Conservation (phyloP, 2,797 vertebrate species). For the Danio jaintianensis region DNA sequence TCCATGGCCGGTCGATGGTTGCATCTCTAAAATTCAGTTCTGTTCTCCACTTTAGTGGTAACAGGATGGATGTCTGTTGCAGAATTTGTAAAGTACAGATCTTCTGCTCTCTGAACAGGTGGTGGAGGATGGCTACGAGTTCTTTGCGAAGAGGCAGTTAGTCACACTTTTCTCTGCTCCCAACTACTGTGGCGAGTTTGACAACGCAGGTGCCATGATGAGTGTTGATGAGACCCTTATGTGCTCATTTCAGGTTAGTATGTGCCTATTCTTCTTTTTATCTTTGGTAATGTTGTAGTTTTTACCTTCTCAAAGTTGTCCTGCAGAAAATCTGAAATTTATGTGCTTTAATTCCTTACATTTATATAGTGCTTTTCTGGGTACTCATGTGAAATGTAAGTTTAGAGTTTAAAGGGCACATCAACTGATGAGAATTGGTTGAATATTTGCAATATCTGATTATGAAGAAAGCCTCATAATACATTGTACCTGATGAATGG, state of each 20-base stretch:
- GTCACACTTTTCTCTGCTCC: conserved; percentile 85
- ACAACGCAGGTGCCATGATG: conserved; percentile 87
- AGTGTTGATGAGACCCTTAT: conserved; percentile 85
- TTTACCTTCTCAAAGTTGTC: too few relatives aligned
- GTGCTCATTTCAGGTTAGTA: conserved; percentile 83
- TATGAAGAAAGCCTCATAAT: too few relatives aligned
- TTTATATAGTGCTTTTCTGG: too few relatives aligned
- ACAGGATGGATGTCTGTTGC: not conserved
- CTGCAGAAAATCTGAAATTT: not conserved
- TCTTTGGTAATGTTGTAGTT: too few relatives aligned
- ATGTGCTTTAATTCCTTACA: too few relatives aligned
- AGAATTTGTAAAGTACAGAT: conserved; percentile 1
- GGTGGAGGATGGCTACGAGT: conserved; percentile 85
- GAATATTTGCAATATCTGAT: not conserved
- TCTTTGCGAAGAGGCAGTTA: conserved; percentile 85
- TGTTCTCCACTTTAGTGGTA: too few relatives aligned
- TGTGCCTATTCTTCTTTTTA: not conserved
- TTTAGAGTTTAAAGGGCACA: too few relatives aligned
- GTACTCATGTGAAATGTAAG: too few relatives aligned
- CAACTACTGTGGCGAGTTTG: conserved; percentile 85
- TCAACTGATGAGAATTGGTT: not conserved
- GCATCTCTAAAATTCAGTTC: too few relatives aligned
- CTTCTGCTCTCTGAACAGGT: conserved; percentile 68
- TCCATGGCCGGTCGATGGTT: not conserved
- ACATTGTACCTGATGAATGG: not conserved